phyloP scores from a whole-genome alignment of 1,140 invertebrate species.

The Saccostrea glomerata region DNA sequence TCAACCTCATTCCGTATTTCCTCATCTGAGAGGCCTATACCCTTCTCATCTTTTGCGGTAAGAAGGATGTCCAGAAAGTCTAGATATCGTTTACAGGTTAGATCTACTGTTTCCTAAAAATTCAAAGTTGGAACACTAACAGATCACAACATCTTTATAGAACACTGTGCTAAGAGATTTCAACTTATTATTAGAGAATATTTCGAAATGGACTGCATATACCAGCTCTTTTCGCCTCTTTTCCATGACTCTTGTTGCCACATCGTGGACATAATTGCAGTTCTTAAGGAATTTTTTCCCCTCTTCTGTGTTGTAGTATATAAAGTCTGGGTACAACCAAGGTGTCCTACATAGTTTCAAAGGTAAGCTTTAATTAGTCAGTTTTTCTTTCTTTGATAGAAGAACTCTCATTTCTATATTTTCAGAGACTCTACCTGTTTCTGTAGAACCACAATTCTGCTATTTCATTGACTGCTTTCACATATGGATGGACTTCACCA shows the following conservation, averaged over 20 bases:
- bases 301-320: constrained; percentile 55
- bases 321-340: constrained; percentile 49
- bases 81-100: constrained; percentile 41
- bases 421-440: constrained; percentile 50
- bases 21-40: constrained; percentile 58
- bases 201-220: too few species aligned
- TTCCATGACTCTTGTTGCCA: constrained; percentile 57
- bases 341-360: constrained; percentile 44
- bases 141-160: too few species aligned
- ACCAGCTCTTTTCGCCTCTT: constrained; percentile 58
- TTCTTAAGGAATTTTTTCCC: constrained; percentile 57
- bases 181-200: too few species aligned
- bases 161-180: too few species aligned
- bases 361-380: neutral
- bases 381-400: neutral
- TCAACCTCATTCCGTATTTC: constrained; percentile 76
- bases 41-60: constrained; percentile 61
- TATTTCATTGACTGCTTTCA: constrained; percentile 60
- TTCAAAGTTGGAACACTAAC: too few species aligned
- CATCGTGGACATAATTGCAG: constrained; percentile 58
- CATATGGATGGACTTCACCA: constrained; percentile 61
- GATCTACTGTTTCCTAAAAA: neutral
- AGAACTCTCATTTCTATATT: neutral
- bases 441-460: constrained; percentile 60
- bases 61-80: constrained; percentile 63